phyloP scores from a whole-genome alignment of 2,113 vertebrate genomes.

The Tenebrosternarchus preto region DNA sequence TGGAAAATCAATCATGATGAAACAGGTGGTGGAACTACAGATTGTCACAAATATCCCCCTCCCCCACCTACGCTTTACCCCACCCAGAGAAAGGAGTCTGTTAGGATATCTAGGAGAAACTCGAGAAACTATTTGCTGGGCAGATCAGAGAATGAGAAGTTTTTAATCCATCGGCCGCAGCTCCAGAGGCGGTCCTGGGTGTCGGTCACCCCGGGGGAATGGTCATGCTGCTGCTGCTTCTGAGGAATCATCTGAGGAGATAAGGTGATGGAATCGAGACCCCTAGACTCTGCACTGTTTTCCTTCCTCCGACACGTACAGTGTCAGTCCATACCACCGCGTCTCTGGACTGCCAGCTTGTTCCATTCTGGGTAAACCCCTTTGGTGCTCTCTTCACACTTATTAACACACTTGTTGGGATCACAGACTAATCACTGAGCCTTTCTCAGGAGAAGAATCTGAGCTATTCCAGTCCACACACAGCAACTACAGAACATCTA shows the following conservation, averaged over 20 bases:
- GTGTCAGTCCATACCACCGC: too few species aligned
- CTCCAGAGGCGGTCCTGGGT: not conserved
- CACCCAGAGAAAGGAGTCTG: slow-evolving; percentile 38
- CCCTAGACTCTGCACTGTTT: too few species aligned
- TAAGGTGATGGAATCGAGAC: not conserved
- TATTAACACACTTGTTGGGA: too few species aligned
- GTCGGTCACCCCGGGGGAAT: not conserved
- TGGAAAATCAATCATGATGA: slow-evolving; percentile 52
- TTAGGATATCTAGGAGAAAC: slow-evolving; percentile 31
- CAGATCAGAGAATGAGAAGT: slow-evolving; percentile 29
- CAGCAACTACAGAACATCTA: too few species aligned
- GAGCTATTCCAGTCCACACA: too few species aligned
- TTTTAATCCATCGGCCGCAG: slow-evolving; percentile 28
- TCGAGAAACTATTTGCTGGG: slow-evolving; percentile 36
- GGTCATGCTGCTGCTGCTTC: not conserved
- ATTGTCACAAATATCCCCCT: slow-evolving; percentile 41
- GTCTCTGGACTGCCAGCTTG: too few species aligned
- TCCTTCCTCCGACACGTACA: too few species aligned
- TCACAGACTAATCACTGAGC: too few species aligned
- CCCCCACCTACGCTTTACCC: not conserved
- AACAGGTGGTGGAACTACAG: slow-evolving; percentile 40
- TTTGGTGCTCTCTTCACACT: too few species aligned
- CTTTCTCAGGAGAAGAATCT: too few species aligned
- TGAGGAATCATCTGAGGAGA: not conserved
- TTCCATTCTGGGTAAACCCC: too few species aligned